phyloP scores from a whole-genome alignment of 2,888 invertebrate species.

The Drosophila greeni region DNA sequence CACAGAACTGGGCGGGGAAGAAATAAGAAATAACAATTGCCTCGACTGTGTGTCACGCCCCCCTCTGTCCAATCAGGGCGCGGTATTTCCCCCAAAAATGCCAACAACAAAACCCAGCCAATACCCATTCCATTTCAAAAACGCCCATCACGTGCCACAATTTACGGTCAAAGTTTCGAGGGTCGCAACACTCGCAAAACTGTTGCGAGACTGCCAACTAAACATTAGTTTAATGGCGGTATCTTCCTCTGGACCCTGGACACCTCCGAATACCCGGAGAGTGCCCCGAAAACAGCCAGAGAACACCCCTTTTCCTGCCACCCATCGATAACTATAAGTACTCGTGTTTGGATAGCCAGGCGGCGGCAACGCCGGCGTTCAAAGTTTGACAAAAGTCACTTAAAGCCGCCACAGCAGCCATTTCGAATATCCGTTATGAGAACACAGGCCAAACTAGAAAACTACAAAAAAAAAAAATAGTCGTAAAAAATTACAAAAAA shows the following conservation, averaged over 20 bases:
- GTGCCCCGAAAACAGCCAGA: background rate
- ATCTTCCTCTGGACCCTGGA: conserved; percentile 17
- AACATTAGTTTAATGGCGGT: conserved; percentile 68
- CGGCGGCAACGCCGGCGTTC: conserved; percentile 49
- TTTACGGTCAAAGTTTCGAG: conserved; percentile 70
- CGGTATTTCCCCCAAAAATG: conserved; percentile 20
- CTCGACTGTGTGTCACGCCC: conserved; percentile 56
- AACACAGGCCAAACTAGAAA: conserved; percentile 30
- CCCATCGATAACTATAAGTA: conserved; percentile 65
- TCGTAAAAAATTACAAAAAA: conserved; percentile 8
- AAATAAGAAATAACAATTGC: conserved; percentile 59
- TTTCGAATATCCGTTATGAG: conserved; percentile 69
- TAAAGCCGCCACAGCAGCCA: conserved; percentile 62
- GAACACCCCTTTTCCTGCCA: conserved; percentile 4
- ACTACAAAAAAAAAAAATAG: conserved; percentile 23
- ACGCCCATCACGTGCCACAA: conserved; percentile 68
- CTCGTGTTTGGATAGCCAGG: conserved; percentile 54
- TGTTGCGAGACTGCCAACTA: conserved; percentile 65
- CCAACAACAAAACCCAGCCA: conserved; percentile 6
- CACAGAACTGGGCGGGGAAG: conserved; percentile 19
- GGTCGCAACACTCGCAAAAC: conserved; percentile 67
- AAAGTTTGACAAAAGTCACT: conserved; percentile 72
- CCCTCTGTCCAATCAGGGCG: conserved; percentile 33
- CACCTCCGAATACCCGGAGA: background rate
- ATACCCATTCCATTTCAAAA: conserved; percentile 33